Conservation (phyloP, 2,113 vertebrate species). For the Machaerirhynchus nigripectus region DNA sequence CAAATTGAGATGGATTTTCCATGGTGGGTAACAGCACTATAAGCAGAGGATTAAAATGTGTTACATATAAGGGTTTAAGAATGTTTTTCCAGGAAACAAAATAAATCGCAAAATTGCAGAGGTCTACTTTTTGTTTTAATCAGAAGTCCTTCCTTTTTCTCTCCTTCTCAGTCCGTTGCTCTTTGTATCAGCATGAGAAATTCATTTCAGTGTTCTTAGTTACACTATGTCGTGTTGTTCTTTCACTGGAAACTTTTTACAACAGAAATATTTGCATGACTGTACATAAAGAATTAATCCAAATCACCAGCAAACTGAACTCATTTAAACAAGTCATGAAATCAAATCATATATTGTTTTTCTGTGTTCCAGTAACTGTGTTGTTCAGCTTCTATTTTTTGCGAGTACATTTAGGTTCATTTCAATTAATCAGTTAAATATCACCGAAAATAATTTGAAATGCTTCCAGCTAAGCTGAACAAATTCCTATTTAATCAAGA, state of each 20-base stretch:
- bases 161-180: neutral
- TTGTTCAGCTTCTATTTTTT: neutral
- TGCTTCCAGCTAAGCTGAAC: neutral
- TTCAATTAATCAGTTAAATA: conserved; percentile 1
- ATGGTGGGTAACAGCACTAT: neutral
- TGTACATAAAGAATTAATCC: neutral
- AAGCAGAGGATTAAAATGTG: neutral
- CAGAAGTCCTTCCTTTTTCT: neutral
- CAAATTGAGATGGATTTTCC: neutral
- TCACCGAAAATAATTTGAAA: neutral
- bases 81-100: neutral
- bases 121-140: neutral
- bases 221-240: neutral
- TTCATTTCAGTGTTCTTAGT: neutral
- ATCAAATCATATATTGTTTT: neutral
- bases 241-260: neutral
- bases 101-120: neutral
- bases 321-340: neutral
- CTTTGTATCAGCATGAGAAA: neutral
- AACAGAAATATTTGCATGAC: neutral
- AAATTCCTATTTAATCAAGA: neutral
- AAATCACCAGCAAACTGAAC: neutral
- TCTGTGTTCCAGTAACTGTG: neutral
- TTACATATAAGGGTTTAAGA: neutral
- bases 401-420: neutral